Conservation (phyloP, 2,888 invertebrate genomes). For the Myopa tessellatipennis region DNA sequence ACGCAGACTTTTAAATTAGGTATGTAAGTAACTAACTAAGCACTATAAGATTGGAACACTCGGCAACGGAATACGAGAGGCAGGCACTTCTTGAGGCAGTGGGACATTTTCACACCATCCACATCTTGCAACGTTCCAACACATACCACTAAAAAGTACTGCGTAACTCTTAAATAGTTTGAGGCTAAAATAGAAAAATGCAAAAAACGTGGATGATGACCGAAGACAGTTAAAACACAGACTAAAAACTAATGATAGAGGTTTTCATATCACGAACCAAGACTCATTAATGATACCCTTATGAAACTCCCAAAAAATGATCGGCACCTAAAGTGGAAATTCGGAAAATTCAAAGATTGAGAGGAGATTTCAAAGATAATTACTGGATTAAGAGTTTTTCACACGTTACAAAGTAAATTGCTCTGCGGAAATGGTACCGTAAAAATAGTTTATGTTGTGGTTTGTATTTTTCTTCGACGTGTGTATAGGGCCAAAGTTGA, state of each 20-base stretch:
- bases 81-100: too few species aligned
- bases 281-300: not conserved
- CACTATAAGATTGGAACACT: too few species aligned
- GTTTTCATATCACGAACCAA: not conserved
- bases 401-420: constrained; percentile 58
- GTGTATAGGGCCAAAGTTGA: not conserved
- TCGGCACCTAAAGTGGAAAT: not conserved
- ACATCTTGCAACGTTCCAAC: too few species aligned
- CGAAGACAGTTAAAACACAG: not conserved
- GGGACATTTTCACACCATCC: too few species aligned
- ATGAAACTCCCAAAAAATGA: not conserved
- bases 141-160: too few species aligned
- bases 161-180: too few species aligned
- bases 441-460: constrained; percentile 40
- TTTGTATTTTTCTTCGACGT: not conserved
- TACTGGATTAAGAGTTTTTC: constrained; percentile 61
- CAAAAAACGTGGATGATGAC: not conserved
- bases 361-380: constrained; percentile 45
- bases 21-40: too few species aligned
- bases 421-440: constrained; percentile 60
- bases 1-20: too few species aligned
- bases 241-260: not conserved
- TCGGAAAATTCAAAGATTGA: not conserved
- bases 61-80: too few species aligned
- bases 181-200: not conserved